Conservation (phyloP, 2,797 vertebrate genomes). For the Uromys caudimaculatus region DNA sequence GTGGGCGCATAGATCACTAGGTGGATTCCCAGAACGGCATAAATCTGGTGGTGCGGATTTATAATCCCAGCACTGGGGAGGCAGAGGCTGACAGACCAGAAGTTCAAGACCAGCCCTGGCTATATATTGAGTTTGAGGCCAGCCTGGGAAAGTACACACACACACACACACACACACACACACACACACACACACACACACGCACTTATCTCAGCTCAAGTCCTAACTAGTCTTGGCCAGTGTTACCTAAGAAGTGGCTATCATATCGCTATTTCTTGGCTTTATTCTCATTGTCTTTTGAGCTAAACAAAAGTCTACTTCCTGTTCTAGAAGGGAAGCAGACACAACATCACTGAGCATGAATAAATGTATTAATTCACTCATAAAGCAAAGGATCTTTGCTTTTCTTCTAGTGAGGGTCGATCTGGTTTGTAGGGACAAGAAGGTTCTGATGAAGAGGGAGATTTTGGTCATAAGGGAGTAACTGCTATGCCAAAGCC, state of each 20-base stretch:
- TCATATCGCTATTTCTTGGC: neutral
- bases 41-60: neutral
- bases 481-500: too few species aligned
- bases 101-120: neutral
- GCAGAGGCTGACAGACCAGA: too few species aligned
- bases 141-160: neutral
- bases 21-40: neutral
- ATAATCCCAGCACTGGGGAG: neutral
- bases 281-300: neutral
- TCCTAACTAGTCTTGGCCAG: neutral
- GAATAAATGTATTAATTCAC: neutral
- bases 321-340: neutral
- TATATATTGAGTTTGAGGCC: neutral
- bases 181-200: neutral
- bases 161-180: neutral
- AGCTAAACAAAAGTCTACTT: neutral
- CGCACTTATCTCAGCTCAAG: neutral
- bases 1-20: too few species aligned
- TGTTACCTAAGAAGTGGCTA: neutral
- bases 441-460: neutral
- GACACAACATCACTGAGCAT: neutral
- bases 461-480: neutral
- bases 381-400: neutral
- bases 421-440: neutral
- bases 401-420: neutral